Conservation (phyloP, 2,888 invertebrate species). For the Terebella lapidaria region DNA sequence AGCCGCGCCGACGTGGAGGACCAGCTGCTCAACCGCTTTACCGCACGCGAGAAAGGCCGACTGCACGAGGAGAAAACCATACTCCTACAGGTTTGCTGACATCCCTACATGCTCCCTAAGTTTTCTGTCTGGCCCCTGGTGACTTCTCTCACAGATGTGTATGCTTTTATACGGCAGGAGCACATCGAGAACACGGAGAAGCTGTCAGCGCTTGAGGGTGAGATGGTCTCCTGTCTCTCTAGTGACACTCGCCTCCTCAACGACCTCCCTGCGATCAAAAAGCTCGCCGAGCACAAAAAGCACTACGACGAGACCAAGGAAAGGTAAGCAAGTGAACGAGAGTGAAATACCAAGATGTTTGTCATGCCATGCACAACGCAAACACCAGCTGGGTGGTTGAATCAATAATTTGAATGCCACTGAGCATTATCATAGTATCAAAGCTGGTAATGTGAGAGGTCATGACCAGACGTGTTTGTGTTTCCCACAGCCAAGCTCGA, state of each 20-base stretch:
- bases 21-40: conserved; percentile 47
- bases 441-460: not conserved
- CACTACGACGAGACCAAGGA: conserved; percentile 51
- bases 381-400: no score
- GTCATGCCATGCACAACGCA: no score
- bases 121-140: no score
- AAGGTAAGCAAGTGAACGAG: conserved; percentile 30
- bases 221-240: conserved; percentile 43
- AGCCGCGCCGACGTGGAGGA: conserved; percentile 41
- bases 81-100: conserved; percentile 38
- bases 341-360: no score
- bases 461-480: not conserved
- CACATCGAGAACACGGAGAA: conserved; percentile 40
- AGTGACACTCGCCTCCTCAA: conserved; percentile 47
- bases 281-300: conserved; percentile 49
- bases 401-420: no score
- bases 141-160: no score
- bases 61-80: conserved; percentile 48
- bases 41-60: conserved; percentile 48
- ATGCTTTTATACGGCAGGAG: conserved; percentile 40
- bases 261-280: conserved; percentile 45
- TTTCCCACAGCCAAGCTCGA: conserved; percentile 38
- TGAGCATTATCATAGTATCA: not conserved
- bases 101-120: no score
- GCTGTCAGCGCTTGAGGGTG: conserved; percentile 36